Evolutionary conservation across 1,140 invertebrate genomes (phyloP), one percentile per base, ranked within the genome.

Genomic region (Scaptodrosophila lebanonensis): DNA sequence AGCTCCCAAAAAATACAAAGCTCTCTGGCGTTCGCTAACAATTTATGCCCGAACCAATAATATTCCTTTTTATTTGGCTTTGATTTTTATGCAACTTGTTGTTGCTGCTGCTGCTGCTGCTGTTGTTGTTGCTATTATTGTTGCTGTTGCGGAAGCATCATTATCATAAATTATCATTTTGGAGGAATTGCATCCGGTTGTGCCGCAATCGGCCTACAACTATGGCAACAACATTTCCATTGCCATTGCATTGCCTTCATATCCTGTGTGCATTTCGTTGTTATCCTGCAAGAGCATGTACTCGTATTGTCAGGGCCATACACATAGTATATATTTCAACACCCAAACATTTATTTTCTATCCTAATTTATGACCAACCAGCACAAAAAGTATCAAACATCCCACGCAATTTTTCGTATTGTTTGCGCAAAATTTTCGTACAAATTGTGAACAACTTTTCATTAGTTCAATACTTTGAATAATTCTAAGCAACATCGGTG

Each of bases 101-200:
- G 13, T 27, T n/a, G 5, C 8, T 30, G 50, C 49, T 51, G 51
- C 35, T 36, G 35, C 8, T 7, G 22, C 48, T 64, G 70, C 58
- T 57, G 58, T 67, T 62, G 53, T 47, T 67, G 53, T 51, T 59
- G 54, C 1, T 42, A 13, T 71, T 40, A 58, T 35, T 39, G 49
- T 49, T 57, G 62, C 60, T 60, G 42, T 50, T 79, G 52, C 76
- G 83, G 83, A 85, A 85, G 83, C 76, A 84, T 84, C 83, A 84
- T 85, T 85, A 85, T 85, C 83, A 84, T 84, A 85, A 85, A 85
- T 85, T 85, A 85, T 84, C 83, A 85, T 85, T 85, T 85, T 84
- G 83, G 84, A 83, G 82, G 83, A 85, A 85, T 85, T 85, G 76
- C 83, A 79, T 85, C 83, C 83, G 83, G 27, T 63, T 36, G 52